Percentiles rank a stretch among this genome's conserved stretches.
Evolutionary conservation across 2,888 invertebrate genomes (phyloP).

Genomic region (Drosophila prostipennis): DNA sequence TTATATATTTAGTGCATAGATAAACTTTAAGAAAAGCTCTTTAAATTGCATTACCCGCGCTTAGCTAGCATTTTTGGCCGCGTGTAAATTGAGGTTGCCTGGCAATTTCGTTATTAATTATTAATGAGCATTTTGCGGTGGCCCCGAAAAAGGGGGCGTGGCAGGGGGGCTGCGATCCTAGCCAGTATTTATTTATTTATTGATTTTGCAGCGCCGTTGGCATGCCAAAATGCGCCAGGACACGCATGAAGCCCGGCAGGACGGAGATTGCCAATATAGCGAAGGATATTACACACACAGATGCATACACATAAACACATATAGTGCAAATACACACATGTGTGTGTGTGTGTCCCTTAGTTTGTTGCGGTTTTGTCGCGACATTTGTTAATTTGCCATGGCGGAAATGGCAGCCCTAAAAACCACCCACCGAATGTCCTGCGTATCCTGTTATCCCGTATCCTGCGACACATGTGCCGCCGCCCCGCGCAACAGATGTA

Average conservation of each 20-base stretch:
- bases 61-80: background rate
- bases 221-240: slow-evolving; percentile 67
- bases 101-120: slow-evolving; percentile 51
- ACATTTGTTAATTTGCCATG: slow-evolving; percentile 77
- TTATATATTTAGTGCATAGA: too few relatives aligned
- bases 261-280: slow-evolving; percentile 60
- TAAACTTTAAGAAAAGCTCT: too few relatives aligned
- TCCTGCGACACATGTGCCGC: slow-evolving; percentile 25
- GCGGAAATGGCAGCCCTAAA: slow-evolving; percentile 42
- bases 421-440: slow-evolving; percentile 36
- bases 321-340: too few relatives aligned
- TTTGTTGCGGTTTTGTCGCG: slow-evolving; percentile 73
- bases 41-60: slow-evolving; percentile 8
- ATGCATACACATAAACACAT: background rate
- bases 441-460: slow-evolving; percentile 5
- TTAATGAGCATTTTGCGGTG: slow-evolving; percentile 33
- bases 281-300: slow-evolving; percentile 48
- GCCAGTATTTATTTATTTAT: slow-evolving; percentile 68
- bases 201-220: slow-evolving; percentile 72
- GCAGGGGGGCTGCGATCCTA: background rate
- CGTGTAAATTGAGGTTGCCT: slow-evolving; percentile 26
- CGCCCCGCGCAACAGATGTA: slow-evolving; percentile 30
- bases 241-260: slow-evolving; percentile 41
- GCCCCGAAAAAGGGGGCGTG: background rate
- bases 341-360: slow-evolving; percentile 54